Evolutionary conservation across 1,140 invertebrate genomes (phyloP).

Genomic region (Lordiphosa clarofinis): DNA sequence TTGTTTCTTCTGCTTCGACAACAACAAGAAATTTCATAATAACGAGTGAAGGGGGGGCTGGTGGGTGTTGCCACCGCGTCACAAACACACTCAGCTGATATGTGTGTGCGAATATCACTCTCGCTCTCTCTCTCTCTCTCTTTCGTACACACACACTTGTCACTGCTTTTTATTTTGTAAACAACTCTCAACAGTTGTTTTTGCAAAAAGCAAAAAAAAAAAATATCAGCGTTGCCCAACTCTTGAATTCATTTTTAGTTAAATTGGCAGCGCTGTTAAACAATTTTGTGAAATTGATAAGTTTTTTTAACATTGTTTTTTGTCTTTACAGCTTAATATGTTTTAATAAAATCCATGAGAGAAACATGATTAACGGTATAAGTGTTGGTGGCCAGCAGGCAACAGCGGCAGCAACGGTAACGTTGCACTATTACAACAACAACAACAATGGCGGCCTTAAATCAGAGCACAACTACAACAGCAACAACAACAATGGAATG

Average conservation of each 20-base stretch:
- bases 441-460: slow-evolving; percentile 31
- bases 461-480: slow-evolving; percentile 35
- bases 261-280: slow-evolving; percentile 48
- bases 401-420: slow-evolving; percentile 23
- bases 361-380: slow-evolving; percentile 55
- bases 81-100: slow-evolving; percentile 44
- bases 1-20: slow-evolving; percentile 9
- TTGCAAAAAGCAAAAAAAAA: slow-evolving; percentile 13
- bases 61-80: slow-evolving; percentile 32
- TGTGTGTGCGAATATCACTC: slow-evolving; percentile 41
- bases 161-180: slow-evolving; percentile 56
- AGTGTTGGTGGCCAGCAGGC: slow-evolving; percentile 41
- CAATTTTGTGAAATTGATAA: slow-evolving; percentile 64
- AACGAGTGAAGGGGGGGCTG: slow-evolving; percentile 3
- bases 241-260: slow-evolving; percentile 34
- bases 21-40: slow-evolving; percentile 34
- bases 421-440: slow-evolving; percentile 56
- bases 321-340: slow-evolving; percentile 31
- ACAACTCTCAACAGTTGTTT: slow-evolving; percentile 37
- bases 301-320: slow-evolving; percentile 26
- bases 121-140: slow-evolving; percentile 22
- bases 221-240: slow-evolving; percentile 49
- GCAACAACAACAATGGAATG: slow-evolving; percentile 27
- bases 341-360: slow-evolving; percentile 22
- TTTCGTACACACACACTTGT: slow-evolving; percentile 3